Evolutionary conservation across 2,888 invertebrate species (phyloP).

Genomic region (Rotaria socialis): DNA sequence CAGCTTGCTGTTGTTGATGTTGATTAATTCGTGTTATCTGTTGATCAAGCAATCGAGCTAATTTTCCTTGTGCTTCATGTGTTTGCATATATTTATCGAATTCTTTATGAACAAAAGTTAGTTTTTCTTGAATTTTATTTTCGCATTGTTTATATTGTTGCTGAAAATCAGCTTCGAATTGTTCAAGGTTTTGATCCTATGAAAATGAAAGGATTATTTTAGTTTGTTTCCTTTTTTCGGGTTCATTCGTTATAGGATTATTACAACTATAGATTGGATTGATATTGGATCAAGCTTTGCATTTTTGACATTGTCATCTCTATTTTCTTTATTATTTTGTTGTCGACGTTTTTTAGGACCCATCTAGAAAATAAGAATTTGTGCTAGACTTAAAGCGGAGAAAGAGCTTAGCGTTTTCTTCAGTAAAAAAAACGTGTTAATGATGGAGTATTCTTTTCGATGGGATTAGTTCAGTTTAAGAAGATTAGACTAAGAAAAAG

Average conservation of each 20-base stretch:
- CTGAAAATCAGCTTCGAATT: neutral
- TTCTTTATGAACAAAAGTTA: neutral
- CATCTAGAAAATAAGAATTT: neutral
- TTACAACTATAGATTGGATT: neutral
- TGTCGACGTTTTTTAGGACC: neutral
- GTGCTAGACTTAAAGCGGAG: no score
- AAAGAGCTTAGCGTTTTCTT: no score
- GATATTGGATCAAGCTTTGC: neutral
- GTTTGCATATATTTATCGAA: slow-evolving; percentile 13
- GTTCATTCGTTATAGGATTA: neutral
- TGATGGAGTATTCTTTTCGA: no score
- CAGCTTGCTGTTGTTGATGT: neutral
- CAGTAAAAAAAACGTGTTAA: no score
- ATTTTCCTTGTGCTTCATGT: neutral
- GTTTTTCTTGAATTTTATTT: slow-evolving; percentile 6
- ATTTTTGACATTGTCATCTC: neutral
- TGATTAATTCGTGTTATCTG: neutral
- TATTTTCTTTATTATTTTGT: slow-evolving; percentile 6
- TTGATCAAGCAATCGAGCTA: neutral
- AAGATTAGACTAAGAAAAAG: no score
- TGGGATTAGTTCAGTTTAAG: no score
- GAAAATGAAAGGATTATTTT: neutral
- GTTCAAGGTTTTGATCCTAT: neutral
- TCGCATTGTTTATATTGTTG: neutral
- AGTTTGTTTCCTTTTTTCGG: no score